Evolutionary conservation across 1,140 invertebrate genomes (phyloP).

Genomic region (Mizuhopecten yessoensis): DNA sequence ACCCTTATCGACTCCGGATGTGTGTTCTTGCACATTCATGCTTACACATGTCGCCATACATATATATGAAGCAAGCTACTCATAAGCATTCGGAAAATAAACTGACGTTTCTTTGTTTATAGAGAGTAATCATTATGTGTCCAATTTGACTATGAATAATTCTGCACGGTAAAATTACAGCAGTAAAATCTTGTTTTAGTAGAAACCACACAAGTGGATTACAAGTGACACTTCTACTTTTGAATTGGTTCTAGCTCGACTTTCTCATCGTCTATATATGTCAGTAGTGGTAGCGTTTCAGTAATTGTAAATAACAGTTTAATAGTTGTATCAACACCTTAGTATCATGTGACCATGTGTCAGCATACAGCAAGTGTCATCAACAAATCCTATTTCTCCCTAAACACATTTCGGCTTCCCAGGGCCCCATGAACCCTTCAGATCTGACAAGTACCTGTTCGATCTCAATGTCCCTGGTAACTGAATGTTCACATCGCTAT

Average conservation of each 20-base stretch:
- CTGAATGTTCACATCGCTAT: background rate
- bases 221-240: background rate
- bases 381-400: background rate
- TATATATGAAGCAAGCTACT: too few relatives aligned
- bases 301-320: constrained; percentile 9
- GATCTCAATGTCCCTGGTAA: background rate
- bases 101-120: too few relatives aligned
- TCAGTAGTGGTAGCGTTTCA: background rate
- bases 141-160: too few relatives aligned
- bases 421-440: background rate
- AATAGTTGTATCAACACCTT: background rate
- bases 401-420: background rate
- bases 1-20: too few relatives aligned
- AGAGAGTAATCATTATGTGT: too few relatives aligned
- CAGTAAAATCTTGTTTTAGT: too few relatives aligned
- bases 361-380: background rate
- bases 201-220: background rate
- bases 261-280: background rate
- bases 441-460: background rate
- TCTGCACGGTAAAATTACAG: too few relatives aligned
- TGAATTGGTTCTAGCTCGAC: background rate
- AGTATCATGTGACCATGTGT: constrained; percentile 15
- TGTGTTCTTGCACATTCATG: too few relatives aligned
- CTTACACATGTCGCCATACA: too few relatives aligned
- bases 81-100: too few relatives aligned